Conservation (phyloP, 2,113 vertebrate genomes). For the Cygnus buccinator region DNA sequence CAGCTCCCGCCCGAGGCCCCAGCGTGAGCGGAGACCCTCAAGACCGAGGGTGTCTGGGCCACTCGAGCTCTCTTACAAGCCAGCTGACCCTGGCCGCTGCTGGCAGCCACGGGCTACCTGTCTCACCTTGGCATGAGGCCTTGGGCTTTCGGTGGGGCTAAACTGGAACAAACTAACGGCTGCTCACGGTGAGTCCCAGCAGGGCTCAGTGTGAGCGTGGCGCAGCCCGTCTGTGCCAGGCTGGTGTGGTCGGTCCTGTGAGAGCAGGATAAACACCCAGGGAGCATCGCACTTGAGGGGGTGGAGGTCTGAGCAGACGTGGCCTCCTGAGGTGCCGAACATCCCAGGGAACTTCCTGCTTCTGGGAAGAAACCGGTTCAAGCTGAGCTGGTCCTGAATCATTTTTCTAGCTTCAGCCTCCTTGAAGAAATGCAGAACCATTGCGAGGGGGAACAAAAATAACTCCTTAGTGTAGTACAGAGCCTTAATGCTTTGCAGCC, state of each 20-base stretch:
- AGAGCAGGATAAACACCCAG: background rate
- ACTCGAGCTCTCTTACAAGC: background rate
- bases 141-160: background rate
- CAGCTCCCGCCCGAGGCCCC: background rate
- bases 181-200: background rate
- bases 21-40: background rate
- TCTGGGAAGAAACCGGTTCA: background rate
- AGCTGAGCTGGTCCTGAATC: background rate
- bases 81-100: background rate
- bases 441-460: constrained; percentile 31
- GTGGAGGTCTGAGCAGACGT: background rate
- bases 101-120: background rate
- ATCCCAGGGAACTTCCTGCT: background rate
- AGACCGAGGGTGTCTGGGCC: background rate
- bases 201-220: background rate
- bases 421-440: constrained; percentile 40
- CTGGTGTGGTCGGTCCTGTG: background rate
- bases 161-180: background rate
- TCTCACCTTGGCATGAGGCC: background rate
- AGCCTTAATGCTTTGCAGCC: background rate
- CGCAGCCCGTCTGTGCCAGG: background rate
- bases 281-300: background rate
- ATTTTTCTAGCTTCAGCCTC: constrained; percentile 38
- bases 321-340: background rate
- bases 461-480: constrained; percentile 3